Evolutionary conservation across 2,113 vertebrate species (phyloP), one percentile per base, ranked within the genome.

Genomic region (Hippolais icterina): DNA sequence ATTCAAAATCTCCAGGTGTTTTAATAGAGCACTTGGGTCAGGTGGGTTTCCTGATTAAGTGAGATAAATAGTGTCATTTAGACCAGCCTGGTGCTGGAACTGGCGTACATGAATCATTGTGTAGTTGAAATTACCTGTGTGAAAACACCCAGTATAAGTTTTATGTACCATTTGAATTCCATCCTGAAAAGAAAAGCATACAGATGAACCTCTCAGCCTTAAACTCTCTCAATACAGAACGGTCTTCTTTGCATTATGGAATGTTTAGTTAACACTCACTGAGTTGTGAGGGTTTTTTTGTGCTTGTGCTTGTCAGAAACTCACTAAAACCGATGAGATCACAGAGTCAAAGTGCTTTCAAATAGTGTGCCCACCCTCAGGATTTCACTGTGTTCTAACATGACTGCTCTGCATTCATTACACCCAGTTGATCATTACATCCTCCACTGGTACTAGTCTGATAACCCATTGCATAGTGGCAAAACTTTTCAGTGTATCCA

Each of bases 61-160:
- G 59, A 91, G 79, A 91, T 80, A 90, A 90, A 93, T 91, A 61
- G 50, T 66, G 59, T 53, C 24, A 66, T 77, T 93, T 95, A 91
- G n/a, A 90, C 46, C 54, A 93, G 37, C 11, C 46, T 0, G 1
- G 9, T 47, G 60, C 39, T 90, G 53, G 28, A 65, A 50, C 18
- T 84, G 13, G 7, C n/a, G 23, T 77, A 46, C 33, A 23, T 47
- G 68, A 92, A 91, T 93, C 28, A 57, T 80, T 59, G 37, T 33
- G 33, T 22, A 25, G 33, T 46, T 83, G 66, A 85, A 90, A 77
- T 88, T 12, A 49, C 19, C 24, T n/a, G 16, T 37, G 31, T 60
- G 87, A 78, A 77, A 76, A 94, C 82, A 71, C 12, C 6, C 29
- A 86, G 23, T 47, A 70, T 29, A 85, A 81, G 59, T 80, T 46